Conservation (phyloP, 2,888 invertebrate genomes). For the Crocallis elinguaria region DNA sequence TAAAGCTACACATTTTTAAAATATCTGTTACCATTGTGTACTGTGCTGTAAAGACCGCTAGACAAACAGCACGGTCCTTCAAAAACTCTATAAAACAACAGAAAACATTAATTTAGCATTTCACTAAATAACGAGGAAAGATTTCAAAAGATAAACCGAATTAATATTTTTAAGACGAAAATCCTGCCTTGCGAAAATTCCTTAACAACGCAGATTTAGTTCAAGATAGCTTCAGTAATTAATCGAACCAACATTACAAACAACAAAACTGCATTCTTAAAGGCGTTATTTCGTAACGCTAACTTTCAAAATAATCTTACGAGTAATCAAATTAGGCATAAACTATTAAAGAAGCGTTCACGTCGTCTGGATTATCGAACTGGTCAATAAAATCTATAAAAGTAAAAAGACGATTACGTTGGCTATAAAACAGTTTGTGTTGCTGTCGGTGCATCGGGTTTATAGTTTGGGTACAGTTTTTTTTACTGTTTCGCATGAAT, state of each 20-base stretch:
- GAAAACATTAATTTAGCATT: too few species aligned
- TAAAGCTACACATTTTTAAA: too few species aligned
- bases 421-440: constrained; percentile 10
- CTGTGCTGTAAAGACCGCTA: too few species aligned
- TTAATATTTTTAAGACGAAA: neutral
- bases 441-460: constrained; percentile 52
- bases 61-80: too few species aligned
- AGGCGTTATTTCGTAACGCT: constrained; percentile 6
- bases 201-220: constrained; percentile 17
- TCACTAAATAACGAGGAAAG: too few species aligned
- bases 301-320: constrained; percentile 19
- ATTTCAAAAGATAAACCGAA: too few species aligned
- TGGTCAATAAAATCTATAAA: neutral
- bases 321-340: constrained; percentile 10
- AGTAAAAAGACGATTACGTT: constrained; percentile 8
- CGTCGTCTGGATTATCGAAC: constrained; percentile 3
- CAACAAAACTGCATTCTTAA: neutral
- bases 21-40: too few species aligned
- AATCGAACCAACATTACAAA: neutral
- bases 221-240: constrained; percentile 14
- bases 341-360: constrained; percentile 7
- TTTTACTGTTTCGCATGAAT: too few species aligned
- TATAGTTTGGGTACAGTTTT: constrained; percentile 42
- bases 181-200: neutral
- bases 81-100: too few species aligned